A percentile compares a stretch with the other conserved stretches of the same genome.
These are phyloP conservation scores for Ceyx melanurus DNA, from an alignment of 2,113 vertebrate species.

Conservation along the genomic window DNA sequence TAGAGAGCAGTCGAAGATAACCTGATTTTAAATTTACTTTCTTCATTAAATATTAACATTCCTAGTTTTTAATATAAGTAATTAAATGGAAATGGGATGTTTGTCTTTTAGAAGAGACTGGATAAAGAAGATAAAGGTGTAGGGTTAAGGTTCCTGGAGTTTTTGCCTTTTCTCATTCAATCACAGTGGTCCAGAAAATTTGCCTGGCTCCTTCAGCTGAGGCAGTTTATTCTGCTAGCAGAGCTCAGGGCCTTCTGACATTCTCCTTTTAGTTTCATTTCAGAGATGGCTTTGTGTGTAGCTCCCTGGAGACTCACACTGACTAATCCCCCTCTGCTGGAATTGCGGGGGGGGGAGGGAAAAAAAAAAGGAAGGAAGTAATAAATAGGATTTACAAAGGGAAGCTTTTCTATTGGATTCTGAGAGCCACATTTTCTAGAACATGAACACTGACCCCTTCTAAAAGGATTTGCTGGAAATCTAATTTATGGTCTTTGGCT, in stretches of 20 bases:
- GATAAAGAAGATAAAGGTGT: neutral
- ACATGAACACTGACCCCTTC: conserved; percentile 83
- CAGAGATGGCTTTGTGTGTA: conserved; percentile 74
- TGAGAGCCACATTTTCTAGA: conserved; percentile 81
- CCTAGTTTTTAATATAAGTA: conserved; percentile 15
- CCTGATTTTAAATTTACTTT: neutral
- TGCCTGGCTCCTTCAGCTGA: conserved; percentile 61
- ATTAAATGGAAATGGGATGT: conserved; percentile 34
- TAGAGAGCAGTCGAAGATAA: neutral
- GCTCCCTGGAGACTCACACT: conserved; percentile 74
- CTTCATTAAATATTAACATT: neutral
- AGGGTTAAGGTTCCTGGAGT: neutral
- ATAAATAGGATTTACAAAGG: conserved; percentile 92
- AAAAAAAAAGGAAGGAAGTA: conserved; percentile 73
- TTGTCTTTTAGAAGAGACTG: neutral
- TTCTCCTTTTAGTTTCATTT: conserved; percentile 80
- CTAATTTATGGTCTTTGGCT: conserved; percentile 80
- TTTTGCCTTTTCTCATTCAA: conserved; percentile 3
- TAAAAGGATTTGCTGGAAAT: conserved; percentile 90
- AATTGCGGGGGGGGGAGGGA: conserved; percentile 84
- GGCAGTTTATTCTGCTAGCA: conserved; percentile 56
- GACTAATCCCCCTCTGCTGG: conserved; percentile 92
- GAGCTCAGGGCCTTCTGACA: conserved; percentile 66
- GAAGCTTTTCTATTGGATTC: conserved; percentile 85
- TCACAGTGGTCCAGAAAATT: conserved; percentile 21